phyloP scores from a whole-genome alignment of 2,888 invertebrate genomes.

The Bombylius major region DNA sequence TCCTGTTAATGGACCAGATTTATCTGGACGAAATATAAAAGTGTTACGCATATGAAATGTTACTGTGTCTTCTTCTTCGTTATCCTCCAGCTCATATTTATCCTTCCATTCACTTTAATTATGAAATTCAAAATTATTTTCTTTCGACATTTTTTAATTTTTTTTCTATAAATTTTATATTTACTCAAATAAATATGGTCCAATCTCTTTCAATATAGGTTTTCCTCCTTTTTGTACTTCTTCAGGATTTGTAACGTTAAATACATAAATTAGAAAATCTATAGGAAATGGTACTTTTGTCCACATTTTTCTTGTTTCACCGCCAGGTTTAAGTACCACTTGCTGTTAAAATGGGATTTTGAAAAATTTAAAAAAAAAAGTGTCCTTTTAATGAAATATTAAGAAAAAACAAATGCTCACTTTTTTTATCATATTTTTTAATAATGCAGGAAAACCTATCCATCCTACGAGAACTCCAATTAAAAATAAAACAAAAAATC shows the following conservation, averaged over 20 bases:
- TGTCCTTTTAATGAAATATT: too few species aligned
- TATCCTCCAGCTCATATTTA: constrained; percentile 60
- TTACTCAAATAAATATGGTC: constrained; percentile 76
- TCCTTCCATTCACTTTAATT: constrained; percentile 63
- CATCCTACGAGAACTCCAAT: constrained; percentile 11
- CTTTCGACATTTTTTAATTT: neutral
- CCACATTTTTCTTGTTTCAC: constrained; percentile 67
- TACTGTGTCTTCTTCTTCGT: constrained; percentile 59
- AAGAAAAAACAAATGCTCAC: constrained; percentile 3
- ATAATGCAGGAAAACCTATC: constrained; percentile 9
- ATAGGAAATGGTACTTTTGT: constrained; percentile 61
- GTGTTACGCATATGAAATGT: constrained; percentile 54
- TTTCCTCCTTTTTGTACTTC: constrained; percentile 56
- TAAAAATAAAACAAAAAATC: constrained; percentile 5
- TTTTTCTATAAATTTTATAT: constrained; percentile 18
- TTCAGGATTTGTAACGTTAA: constrained; percentile 68
- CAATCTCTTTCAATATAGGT: constrained; percentile 63
- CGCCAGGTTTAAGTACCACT: constrained; percentile 58
- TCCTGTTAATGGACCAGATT: constrained; percentile 55
- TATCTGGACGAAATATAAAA: constrained; percentile 52
- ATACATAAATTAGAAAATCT: constrained; percentile 64
- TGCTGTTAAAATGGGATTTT: constrained; percentile 40
- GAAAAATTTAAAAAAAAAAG: too few species aligned
- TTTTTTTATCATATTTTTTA: constrained; percentile 10
- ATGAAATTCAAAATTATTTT: neutral